Evolutionary conservation across 2,888 invertebrate genomes (phyloP).

Genomic region (Drosophila colorata): DNA sequence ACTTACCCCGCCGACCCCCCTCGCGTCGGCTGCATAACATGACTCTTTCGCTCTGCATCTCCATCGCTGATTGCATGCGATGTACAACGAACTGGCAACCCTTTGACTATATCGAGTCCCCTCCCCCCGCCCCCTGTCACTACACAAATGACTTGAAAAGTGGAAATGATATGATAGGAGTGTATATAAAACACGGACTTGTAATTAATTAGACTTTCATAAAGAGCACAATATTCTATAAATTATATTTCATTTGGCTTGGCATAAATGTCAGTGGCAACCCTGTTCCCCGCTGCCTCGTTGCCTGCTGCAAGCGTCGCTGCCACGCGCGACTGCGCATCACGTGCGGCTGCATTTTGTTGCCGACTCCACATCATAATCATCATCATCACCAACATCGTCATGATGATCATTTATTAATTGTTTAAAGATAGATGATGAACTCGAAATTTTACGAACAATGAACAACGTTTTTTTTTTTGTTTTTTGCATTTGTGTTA

Average conservation of each 20-base stretch:
- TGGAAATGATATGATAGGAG: slow-evolving; percentile 43
- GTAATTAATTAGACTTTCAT: slow-evolving; percentile 80
- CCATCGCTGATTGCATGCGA: slow-evolving; percentile 55
- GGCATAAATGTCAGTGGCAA: slow-evolving; percentile 69
- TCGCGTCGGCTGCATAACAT: not conserved
- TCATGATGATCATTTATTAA: slow-evolving; percentile 28
- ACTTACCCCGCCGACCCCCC: not conserved
- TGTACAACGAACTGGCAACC: slow-evolving; percentile 48
- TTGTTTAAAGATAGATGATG: slow-evolving; percentile 13
- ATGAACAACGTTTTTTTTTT: slow-evolving; percentile 13
- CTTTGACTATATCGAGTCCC: slow-evolving; percentile 38
- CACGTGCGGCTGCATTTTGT: slow-evolving; percentile 65
- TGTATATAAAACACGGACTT: slow-evolving; percentile 54
- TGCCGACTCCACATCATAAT: slow-evolving; percentile 27
- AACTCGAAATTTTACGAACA: slow-evolving; percentile 13
- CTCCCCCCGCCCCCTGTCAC: not conserved
- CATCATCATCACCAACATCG: slow-evolving; percentile 27
- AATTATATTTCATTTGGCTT: slow-evolving; percentile 71
- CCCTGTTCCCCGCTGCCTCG: slow-evolving; percentile 2
- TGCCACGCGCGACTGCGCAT: slow-evolving; percentile 76
- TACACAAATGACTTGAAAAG: slow-evolving; percentile 45
- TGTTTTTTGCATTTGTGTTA: slow-evolving; percentile 60
- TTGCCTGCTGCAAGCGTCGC: slow-evolving; percentile 15
- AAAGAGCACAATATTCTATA: slow-evolving; percentile 81
- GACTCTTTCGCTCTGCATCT: slow-evolving; percentile 16